phyloP scores from a whole-genome alignment of 2,113 vertebrate genomes.

The Empidonax traillii region DNA sequence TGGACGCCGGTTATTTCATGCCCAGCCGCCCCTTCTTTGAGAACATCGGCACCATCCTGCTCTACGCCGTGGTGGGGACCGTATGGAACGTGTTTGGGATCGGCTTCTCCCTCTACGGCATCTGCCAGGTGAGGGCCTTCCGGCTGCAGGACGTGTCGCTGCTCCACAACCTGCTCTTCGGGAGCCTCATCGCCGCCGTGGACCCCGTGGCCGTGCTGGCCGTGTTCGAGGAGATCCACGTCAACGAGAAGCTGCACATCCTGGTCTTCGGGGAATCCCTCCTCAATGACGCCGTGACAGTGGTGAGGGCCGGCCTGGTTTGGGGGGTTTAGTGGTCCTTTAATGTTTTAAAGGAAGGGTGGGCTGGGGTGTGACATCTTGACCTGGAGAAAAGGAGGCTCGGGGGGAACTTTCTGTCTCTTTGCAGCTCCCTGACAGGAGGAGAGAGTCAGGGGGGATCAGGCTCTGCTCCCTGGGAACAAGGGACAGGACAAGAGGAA shows the following conservation, averaged over 20 bases:
- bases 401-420: not conserved
- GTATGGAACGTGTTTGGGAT: slow-evolving; percentile 83
- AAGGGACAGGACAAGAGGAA: not conserved
- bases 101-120: slow-evolving; percentile 78
- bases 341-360: not conserved
- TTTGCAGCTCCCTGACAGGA: not conserved
- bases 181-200: slow-evolving; percentile 80
- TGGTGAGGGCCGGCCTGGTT: slow-evolving; percentile 66
- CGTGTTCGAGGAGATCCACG: slow-evolving; percentile 85
- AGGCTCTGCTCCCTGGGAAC: not conserved
- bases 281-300: slow-evolving; percentile 80
- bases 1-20: slow-evolving; percentile 86
- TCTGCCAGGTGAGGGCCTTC: slow-evolving; percentile 77
- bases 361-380: not conserved
- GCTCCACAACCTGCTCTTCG: slow-evolving; percentile 83
- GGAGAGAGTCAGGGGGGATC: fast-evolving
- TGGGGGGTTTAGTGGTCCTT: not conserved
- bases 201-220: slow-evolving; percentile 81
- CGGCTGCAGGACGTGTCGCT: slow-evolving; percentile 77
- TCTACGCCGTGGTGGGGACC: slow-evolving; percentile 76
- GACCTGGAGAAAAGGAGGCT: not conserved
- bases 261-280: slow-evolving; percentile 83
- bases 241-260: slow-evolving; percentile 85
- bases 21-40: slow-evolving; percentile 81
- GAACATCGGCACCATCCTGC: slow-evolving; percentile 80